Conservation (phyloP, 2,888 invertebrate species). For the Hypercompe scribonia region DNA sequence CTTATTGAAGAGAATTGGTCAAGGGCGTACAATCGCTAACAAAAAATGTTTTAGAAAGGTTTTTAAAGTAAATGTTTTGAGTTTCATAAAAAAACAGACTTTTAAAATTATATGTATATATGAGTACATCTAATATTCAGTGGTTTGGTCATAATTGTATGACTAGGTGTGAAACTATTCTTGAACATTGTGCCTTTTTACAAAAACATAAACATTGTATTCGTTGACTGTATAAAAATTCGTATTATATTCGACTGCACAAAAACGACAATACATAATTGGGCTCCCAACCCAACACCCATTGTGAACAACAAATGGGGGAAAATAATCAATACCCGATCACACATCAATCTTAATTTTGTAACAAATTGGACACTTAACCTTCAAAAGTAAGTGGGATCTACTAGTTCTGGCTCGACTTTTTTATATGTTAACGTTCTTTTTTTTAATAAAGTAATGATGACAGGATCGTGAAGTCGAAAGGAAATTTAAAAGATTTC, state of each 20-base stretch:
- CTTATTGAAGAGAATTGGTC: slow-evolving; percentile 46
- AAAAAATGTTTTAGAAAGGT: slow-evolving; percentile 15
- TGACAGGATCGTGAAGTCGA: background rate
- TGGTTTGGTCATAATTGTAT: background rate
- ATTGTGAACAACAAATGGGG: slow-evolving; percentile 29
- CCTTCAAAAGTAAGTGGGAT: slow-evolving; percentile 15
- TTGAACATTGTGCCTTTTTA: background rate
- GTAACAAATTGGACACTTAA: slow-evolving; percentile 37
- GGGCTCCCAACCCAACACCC: slow-evolving; percentile 14
- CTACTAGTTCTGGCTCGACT: background rate
- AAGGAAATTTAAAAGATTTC: background rate
- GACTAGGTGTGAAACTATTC: background rate
- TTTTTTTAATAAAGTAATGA: background rate
- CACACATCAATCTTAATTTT: slow-evolving; percentile 47
- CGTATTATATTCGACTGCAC: slow-evolving; percentile 1
- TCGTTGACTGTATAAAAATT: background rate
- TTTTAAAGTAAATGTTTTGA: slow-evolving; percentile 12
- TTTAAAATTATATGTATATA: background rate
- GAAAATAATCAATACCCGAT: slow-evolving; percentile 46
- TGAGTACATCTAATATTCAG: background rate
- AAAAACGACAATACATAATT: slow-evolving; percentile 7
- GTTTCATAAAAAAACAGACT: background rate
- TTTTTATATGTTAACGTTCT: background rate
- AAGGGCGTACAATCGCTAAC: slow-evolving; percentile 35
- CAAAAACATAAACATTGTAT: background rate